Conservation (phyloP, 2,797 vertebrate genomes). For the Enteromius argenteus region DNA sequence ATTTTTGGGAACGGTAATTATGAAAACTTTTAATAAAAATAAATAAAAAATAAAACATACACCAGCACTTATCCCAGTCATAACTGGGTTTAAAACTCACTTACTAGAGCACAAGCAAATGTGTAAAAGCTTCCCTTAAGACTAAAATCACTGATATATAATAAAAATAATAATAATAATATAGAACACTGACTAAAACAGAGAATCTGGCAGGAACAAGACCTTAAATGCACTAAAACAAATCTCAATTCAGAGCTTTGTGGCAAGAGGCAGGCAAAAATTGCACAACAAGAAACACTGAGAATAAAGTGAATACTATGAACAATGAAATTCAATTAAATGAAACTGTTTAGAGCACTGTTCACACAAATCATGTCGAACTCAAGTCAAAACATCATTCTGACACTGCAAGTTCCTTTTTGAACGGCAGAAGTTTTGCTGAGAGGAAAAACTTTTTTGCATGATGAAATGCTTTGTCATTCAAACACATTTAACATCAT, state of each 20-base stretch:
- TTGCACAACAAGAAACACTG: background rate
- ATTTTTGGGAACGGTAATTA: background rate
- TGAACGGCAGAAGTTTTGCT: background rate
- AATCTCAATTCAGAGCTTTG: conserved; percentile 53
- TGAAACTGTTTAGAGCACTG: background rate
- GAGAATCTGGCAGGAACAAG: conserved; percentile 62
- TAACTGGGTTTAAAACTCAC: conserved; percentile 34
- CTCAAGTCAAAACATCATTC: background rate
- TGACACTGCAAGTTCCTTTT: background rate
- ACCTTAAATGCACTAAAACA: conserved; percentile 68
- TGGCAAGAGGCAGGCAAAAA: background rate
- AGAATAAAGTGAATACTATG: background rate
- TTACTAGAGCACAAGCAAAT: conserved; percentile 37
- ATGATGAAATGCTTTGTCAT: conserved; percentile 34
- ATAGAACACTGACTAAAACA: conserved; percentile 45
- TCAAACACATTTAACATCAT: conserved; percentile 2
- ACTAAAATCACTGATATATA: too few species aligned
- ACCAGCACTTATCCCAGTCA: conserved; percentile 35
- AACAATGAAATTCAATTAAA: background rate
- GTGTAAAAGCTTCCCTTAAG: conserved; percentile 53
- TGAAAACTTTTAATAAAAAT: too few species aligned
- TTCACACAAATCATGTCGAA: background rate
- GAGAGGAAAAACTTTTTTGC: background rate
- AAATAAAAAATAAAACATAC: too few species aligned
- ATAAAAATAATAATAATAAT: too few species aligned